Conservation (phyloP, 2,888 invertebrate genomes). For the Pogonocherus hispidulus region DNA sequence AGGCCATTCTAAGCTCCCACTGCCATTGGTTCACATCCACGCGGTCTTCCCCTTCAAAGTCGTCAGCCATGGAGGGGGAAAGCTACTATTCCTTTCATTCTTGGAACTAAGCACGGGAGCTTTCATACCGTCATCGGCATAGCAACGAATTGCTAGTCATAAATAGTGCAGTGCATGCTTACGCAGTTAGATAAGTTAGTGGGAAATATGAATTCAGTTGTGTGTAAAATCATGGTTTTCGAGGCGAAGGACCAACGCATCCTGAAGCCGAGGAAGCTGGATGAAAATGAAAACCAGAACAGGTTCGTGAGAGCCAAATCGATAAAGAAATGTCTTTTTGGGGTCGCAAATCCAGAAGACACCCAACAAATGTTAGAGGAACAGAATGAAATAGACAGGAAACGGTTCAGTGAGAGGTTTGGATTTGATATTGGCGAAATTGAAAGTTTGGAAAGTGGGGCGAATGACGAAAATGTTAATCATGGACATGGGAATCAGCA, state of each 20-base stretch:
- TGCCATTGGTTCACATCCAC: slow-evolving; percentile 20
- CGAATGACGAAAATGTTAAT: slow-evolving; percentile 36
- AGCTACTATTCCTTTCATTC: slow-evolving; percentile 10
- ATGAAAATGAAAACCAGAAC: slow-evolving; percentile 34
- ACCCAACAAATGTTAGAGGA: slow-evolving; percentile 74
- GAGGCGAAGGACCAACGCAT: slow-evolving; percentile 41
- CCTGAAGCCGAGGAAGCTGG: slow-evolving; percentile 41
- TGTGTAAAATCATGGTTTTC: slow-evolving; percentile 50
- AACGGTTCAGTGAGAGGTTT: slow-evolving; percentile 73
- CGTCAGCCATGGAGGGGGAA: slow-evolving; percentile 1
- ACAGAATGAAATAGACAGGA: slow-evolving; percentile 73
- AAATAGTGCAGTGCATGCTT: not conserved
- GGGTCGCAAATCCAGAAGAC: slow-evolving; percentile 73
- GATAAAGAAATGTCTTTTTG: slow-evolving; percentile 74
- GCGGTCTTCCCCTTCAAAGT: slow-evolving; percentile 2
- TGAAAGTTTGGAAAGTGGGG: slow-evolving; percentile 60
- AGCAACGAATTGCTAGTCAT: not conserved
- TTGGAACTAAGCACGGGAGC: slow-evolving; percentile 1
- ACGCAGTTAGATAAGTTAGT: not conserved
- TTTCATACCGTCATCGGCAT: slow-evolving; percentile 1
- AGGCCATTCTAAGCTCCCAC: not conserved
- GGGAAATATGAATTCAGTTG: slow-evolving; percentile 43
- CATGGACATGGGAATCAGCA: slow-evolving; percentile 9
- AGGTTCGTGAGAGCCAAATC: slow-evolving; percentile 27
- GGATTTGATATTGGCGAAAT: slow-evolving; percentile 73